phyloP scores from a whole-genome alignment of 1,140 invertebrate genomes.

The Diploscapter pachys region DNA sequence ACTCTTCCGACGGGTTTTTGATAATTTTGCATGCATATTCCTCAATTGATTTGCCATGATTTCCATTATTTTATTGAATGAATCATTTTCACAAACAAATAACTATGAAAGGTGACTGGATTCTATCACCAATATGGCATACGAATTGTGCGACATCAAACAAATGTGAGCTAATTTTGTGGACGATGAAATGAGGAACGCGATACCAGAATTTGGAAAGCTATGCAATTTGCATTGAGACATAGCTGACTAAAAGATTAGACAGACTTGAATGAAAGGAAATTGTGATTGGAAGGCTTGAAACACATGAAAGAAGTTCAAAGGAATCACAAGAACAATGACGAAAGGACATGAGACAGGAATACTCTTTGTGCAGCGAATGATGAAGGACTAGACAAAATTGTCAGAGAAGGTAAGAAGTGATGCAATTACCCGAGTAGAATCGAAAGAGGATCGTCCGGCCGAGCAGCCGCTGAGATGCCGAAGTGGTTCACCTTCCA shows the following conservation, averaged over 20 bases:
- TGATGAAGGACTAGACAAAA: constrained; percentile 5
- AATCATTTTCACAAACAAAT: too few relatives aligned
- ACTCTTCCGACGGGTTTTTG: constrained; percentile 15
- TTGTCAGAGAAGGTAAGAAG: neutral
- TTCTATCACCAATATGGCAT: constrained; percentile 29
- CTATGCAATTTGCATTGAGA: too few relatives aligned
- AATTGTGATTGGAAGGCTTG: neutral
- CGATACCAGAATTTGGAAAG: too few relatives aligned
- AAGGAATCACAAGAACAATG: neutral
- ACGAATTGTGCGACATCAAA: constrained; percentile 9
- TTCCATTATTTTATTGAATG: too few relatives aligned
- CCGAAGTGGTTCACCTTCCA: constrained; percentile 11
- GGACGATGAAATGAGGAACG: too few relatives aligned
- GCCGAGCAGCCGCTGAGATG: neutral
- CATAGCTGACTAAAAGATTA: too few relatives aligned
- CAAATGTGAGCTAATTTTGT: too few relatives aligned
- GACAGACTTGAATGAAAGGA: too few relatives aligned
- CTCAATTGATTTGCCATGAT: too few relatives aligned
- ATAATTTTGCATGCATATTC: too few relatives aligned
- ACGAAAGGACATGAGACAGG: constrained; percentile 5
- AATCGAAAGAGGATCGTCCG: constrained; percentile 10
- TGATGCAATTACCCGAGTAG: constrained; percentile 1
- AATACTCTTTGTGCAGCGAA: constrained; percentile 18
- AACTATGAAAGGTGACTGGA: neutral
- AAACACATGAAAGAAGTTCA: neutral